Percentiles rank a stretch among this genome's conserved stretches.
These are phyloP conservation scores for Oostethus manadensis DNA, from an alignment of 2,113 vertebrate species.

Conservation along the genomic window DNA sequence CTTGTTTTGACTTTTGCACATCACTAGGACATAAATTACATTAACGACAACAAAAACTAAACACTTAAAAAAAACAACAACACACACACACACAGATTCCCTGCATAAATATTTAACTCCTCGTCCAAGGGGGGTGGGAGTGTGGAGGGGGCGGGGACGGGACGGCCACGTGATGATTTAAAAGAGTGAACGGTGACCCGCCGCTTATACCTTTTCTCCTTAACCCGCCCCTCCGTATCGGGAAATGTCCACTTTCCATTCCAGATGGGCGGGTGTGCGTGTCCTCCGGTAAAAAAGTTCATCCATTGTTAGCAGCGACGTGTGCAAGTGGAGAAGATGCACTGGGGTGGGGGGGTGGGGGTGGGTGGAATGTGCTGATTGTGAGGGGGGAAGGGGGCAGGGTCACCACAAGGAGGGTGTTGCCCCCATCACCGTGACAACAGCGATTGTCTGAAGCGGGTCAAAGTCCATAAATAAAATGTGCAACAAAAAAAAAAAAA, in stretches of 20 bases:
- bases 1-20: conserved; percentile 23
- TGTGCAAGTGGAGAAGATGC: background rate
- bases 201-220: conserved; percentile 5
- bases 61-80: conserved; percentile 13
- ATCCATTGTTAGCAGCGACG: conserved; percentile 8
- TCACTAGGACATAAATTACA: conserved; percentile 41
- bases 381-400: conserved; percentile 6
- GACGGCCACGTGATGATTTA: background rate
- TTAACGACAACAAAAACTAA: conserved; percentile 19
- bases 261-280: conserved; percentile 10
- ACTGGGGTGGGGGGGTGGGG: too few relatives aligned
- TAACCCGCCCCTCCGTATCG: background rate
- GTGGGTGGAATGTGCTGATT: conserved; percentile 27
- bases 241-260: conserved; percentile 15
- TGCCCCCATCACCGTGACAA: conserved; percentile 14
- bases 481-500: conserved; percentile 51
- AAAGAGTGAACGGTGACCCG: conserved; percentile 19
- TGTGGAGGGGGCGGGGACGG: conserved; percentile 11
- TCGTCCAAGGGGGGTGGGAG: conserved; percentile 6
- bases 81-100: conserved; percentile 28
- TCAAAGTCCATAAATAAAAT: conserved; percentile 57
- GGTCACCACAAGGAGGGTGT: conserved; percentile 21
- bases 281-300: background rate
- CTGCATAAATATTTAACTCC: conserved; percentile 46
- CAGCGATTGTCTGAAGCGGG: conserved; percentile 63